Evolutionary conservation across 1,140 invertebrate genomes (phyloP), one percentile per base, ranked within the genome.

Genomic region (Pogonomyrmex californicus): DNA sequence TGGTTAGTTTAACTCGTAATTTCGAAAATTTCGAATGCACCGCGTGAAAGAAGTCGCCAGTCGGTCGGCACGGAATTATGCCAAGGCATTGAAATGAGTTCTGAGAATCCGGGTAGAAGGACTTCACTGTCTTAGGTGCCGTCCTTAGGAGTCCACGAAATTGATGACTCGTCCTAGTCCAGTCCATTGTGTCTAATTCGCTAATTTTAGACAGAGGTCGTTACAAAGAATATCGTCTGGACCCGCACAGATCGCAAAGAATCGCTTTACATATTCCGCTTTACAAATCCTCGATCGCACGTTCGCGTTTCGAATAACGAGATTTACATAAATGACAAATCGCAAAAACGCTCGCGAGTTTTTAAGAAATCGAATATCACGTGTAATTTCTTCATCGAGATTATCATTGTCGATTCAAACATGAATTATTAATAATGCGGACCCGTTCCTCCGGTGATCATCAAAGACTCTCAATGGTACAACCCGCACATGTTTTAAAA

Each of bases 1-100:
- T 12, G 38, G 36, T 56, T 7, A 4, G 1, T 56, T 56, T 66
- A 41, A 70, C 36, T 30, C 38, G 68, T 62, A 75, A 83, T 83
- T 60, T 83, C 41, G 33, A 38, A 83, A 73, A 73, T 73, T 75
- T 83, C 79, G 79, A 73, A 83, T 83, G 68, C 79, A 75, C 41
- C 68, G 44, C 68, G 79, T 62, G 68, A 83, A 83, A 83, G 17
- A 33, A 75, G 54, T 73, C 79, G 79, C 79, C 68, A 49, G 79
- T 12, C 68, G 38, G 79, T 47, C 79, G 66, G 79, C 79, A 54
- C 2, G 30, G 79, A 83, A 83, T 75, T 83, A 83, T 83, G 60
- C 54, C 54, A 56, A 60, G 33, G 79, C 44, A 83, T 83, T 83
- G 79, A 83, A 75, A 83, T 83, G 79, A 83, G 79, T 83, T 83